Evolutionary conservation across 1,140 invertebrate species (phyloP).

Genomic region (Mercenaria mercenaria): DNA sequence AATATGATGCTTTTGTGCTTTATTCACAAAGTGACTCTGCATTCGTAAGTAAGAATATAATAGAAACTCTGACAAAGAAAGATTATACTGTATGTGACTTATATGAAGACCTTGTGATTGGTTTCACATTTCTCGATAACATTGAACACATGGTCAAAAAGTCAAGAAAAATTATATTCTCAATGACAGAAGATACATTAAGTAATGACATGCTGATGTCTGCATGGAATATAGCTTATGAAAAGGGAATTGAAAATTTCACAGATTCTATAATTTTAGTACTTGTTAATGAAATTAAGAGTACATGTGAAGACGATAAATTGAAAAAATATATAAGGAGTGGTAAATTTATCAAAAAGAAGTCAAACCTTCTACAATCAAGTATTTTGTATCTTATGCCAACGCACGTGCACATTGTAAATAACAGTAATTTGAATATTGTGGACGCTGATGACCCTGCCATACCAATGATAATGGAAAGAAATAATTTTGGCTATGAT

Average conservation of each 20-base stretch:
- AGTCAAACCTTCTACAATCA: not conserved
- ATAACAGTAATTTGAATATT: not conserved
- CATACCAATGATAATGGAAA: not conserved
- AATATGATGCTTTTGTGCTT: not conserved
- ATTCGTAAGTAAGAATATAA: not conserved
- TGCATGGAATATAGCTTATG: constrained; percentile 1
- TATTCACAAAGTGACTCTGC: not conserved
- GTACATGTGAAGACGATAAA: not conserved
- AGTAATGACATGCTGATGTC: not conserved
- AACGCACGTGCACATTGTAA: not conserved
- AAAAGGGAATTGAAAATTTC: not conserved
- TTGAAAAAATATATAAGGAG: not conserved
- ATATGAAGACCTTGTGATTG: not conserved
- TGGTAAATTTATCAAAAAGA: not conserved
- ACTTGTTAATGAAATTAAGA: not conserved
- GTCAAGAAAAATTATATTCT: not conserved
- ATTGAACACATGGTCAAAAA: not conserved
- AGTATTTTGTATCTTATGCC: not conserved
- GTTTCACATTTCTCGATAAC: not conserved
- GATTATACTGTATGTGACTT: not conserved
- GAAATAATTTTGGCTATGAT: not conserved
- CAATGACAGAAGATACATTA: not conserved
- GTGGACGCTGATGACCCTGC: not conserved
- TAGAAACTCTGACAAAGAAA: not conserved
- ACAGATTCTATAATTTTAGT: not conserved